Base-by-base conservation (phyloP, 1,140 invertebrate genomes). In the Meloidogyne floridensis region DNA sequence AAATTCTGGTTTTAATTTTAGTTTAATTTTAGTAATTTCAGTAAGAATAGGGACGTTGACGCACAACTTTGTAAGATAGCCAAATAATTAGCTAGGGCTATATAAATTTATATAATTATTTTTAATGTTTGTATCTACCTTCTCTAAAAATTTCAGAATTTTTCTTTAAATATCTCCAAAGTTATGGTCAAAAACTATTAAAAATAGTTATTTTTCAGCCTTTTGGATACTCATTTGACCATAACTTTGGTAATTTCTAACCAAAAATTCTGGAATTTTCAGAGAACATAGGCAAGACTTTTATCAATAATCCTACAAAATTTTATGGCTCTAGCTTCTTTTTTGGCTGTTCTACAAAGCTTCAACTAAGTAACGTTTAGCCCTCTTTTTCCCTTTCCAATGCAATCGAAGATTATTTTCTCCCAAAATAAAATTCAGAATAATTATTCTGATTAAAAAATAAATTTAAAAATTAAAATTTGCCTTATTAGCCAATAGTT, bases 401-500 rank as follows among this genome's bases (percentile, higher is more conserved):
- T n/a, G 3, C 9, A 20, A 42, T n/a, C 43, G 15, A 15, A 76
- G 13, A 20, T 59, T 15, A 18, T 20, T 56, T 43, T 75, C 3
- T 4, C 2, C 42, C 56, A 8, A 3, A 20, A 20, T 10, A 8
- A 18, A 20, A 47, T 56, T 13, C 72, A 13, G 6, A 15, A 42
- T 18, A 4, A 11, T 18, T 73, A 5, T 72, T 20, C 0, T 42
- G 7, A 7, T 10, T 8, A 8, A 8, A 42, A 32, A 72, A 32
- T 72, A 8, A 42, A 53, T 1, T 13, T 5, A 10, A 42, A 56
- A 69, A 56, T 32, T 13, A 74, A 32, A 43, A 13, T 59, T 80
- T 43, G 47, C 72, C 43, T 78, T 65, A 42, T 70, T 80, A 5
- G 69, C 69, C 71, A 71, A 59, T 71, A 79, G 8, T 65, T 51